Base-by-base conservation (phyloP, 1,140 invertebrate species). In the Galleria mellonella region DNA sequence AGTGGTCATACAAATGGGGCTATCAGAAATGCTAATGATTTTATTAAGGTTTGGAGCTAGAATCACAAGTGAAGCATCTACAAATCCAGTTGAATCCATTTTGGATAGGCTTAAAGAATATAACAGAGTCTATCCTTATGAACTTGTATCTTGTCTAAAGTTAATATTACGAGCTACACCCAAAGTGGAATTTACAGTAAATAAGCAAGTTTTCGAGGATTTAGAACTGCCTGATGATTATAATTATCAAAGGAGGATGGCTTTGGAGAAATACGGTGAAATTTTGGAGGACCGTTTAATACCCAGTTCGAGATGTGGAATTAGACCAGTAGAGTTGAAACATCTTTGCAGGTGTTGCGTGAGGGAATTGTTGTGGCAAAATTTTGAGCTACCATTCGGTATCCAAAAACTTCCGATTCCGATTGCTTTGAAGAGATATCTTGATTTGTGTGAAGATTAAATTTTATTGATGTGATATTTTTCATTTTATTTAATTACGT, bases 401-500 rank as follows among this genome's bases (percentile, higher is more conserved):
- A 93, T 95, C 50, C 81, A 87, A 49, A 86, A 86, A 4, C 68
- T 95, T 12, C 87, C 89, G 1, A 67, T 95, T 49, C 94, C 94
- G 0, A 70, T 85, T 31, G 72, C 81, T 5, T 56, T 94, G 35
- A 89, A 89, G 49, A 84, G 87, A 51, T 94, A 94, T 73, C 74
- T 94, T 32, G 92, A 94, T 78, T 83, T 94, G n/a, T 82, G 90
- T 51, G 83, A 88, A 11, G 92, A 94, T 82, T 92, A 86, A 84
- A 67, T 31, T 47, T 48, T 54, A 32, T 47, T 13, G 23, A 31
- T 36, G 37, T 45, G 40, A 23, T 17, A 28, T 27, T 27, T 42
- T 5, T 9, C 10, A 5, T n/a, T 17, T 10, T 39, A 15, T 1
- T 28, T 47, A 7, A 27, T 17, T 5, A 2, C 10, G 17, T 23